Evolutionary conservation across 2,888 invertebrate species (phyloP).

Genomic region (Oasisia sp.): DNA sequence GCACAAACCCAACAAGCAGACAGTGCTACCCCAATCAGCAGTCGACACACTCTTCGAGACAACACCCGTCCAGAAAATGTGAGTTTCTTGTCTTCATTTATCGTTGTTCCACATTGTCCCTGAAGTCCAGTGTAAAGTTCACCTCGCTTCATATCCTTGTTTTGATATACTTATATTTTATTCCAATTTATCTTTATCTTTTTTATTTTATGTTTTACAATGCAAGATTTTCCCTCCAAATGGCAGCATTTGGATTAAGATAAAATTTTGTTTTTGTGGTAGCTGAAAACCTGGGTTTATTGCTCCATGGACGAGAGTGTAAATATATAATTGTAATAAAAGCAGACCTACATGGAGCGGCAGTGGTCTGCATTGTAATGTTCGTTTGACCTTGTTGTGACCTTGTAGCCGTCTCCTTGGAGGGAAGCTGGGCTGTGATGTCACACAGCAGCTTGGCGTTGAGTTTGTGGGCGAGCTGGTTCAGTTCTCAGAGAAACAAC

Average conservation of each 20-base stretch:
- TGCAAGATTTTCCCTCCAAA: too few relatives aligned
- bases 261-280: too few relatives aligned
- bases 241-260: too few relatives aligned
- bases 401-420: slow-evolving; percentile 79
- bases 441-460: slow-evolving; percentile 79
- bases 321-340: neutral
- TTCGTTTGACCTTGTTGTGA: neutral
- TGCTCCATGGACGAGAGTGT: too few relatives aligned
- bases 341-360: neutral
- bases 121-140: too few relatives aligned
- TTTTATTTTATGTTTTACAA: too few relatives aligned
- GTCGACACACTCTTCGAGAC: slow-evolving; percentile 75
- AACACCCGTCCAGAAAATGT: slow-evolving; percentile 83
- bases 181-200: too few relatives aligned
- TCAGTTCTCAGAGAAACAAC: slow-evolving; percentile 76
- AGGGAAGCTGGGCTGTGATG: slow-evolving; percentile 89
- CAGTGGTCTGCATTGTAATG: neutral
- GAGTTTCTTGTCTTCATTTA: slow-evolving; percentile 41
- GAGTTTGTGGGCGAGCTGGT: slow-evolving; percentile 83
- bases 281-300: too few relatives aligned
- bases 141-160: too few relatives aligned
- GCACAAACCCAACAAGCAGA: slow-evolving; percentile 79
- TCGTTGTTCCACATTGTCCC: too few relatives aligned
- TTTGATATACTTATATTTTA: too few relatives aligned
- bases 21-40: slow-evolving; percentile 81